Evolutionary conservation across 2,888 invertebrate genomes (phyloP), one percentile per base, ranked within the genome.

Genomic region (Dendrolimus houi): DNA sequence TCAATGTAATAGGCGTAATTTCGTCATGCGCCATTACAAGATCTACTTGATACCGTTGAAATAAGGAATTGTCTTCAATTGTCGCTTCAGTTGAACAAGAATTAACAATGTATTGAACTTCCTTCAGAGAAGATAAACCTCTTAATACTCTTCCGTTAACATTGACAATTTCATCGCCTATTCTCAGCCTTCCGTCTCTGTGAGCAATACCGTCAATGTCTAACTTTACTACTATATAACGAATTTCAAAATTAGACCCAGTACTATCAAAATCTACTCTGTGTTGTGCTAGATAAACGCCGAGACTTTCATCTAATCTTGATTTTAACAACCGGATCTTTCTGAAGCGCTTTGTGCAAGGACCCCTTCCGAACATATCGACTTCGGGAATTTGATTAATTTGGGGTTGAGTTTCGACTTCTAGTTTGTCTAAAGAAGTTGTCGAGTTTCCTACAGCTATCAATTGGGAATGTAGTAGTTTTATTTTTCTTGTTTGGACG

Each of bases 101-200:
- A 66, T 91, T 91, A 1, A 91, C 91, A 63, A 93, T 87, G 55
- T 92, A 86, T 68, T 93, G 93, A 14, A 93, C 93, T 67, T 94
- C 95, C 72, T 93, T 92, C 59, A 93, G 85, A 8, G 94, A 93
- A 54, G 94, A 92, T 58, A 96, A 90, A 1, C 95, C 96, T 62
- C 95, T 92, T 60, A 98, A 85, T 63, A 96, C 93, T 72, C 93
- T 93, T 9, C 97, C 97, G 80, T 97, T 97, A 42, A 97, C 95
- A 83, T 96, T 96, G 10, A 97, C 94, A 63, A 98, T 95, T 91
- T 97, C 96, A 83, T 98, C 98, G 12, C 97, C 97, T 59, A 96
- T 92, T 70, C 94, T 92, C 61, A 98, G 91, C 68, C 96, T 92
- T 17, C 96, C 96, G 78, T 96, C 96, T 83, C 96, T 95, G 63